Percentiles rank a stretch among this genome's conserved stretches.
These are phyloP conservation scores for Euphysa ruthae DNA, from an alignment of 30 jellyfish, hydroid and myxozoan genomes.

Conservation along the genomic window DNA sequence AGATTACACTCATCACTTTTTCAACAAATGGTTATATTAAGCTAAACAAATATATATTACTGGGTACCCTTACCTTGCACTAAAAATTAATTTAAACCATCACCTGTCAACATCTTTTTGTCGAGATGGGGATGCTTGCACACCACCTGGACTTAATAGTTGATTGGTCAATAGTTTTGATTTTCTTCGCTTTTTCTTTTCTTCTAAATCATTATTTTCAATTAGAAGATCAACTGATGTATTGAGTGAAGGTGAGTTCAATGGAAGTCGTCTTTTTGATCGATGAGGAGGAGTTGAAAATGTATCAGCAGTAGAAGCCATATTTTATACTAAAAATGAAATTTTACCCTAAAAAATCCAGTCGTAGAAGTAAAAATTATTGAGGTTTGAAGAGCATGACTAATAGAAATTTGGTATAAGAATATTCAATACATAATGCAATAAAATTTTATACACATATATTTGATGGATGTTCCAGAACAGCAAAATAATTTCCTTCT, in stretches of 20 bases:
- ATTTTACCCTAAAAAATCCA: too few relatives aligned
- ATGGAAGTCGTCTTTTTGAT: conserved; percentile 20
- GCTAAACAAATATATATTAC: too few relatives aligned
- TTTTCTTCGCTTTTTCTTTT: conserved; percentile 56
- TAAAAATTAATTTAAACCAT: too few relatives aligned
- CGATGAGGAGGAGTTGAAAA: conserved; percentile 27
- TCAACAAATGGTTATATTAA: neutral
- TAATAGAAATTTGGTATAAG: too few relatives aligned
- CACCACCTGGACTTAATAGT: conserved; percentile 77
- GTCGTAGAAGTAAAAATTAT: too few relatives aligned
- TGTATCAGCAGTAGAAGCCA: neutral
- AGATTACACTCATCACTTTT: neutral
- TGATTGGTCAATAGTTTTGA: conserved; percentile 55
- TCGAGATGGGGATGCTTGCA: conserved; percentile 50
- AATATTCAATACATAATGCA: too few relatives aligned
- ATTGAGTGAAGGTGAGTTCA: conserved; percentile 37
- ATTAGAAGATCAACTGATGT: conserved; percentile 13
- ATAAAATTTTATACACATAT: too few relatives aligned
- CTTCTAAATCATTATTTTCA: conserved; percentile 76
- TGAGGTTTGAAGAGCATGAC: too few relatives aligned
- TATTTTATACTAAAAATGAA: too few relatives aligned
- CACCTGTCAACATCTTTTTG: conserved; percentile 17
- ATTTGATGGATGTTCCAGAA: too few relatives aligned
- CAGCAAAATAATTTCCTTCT: too few relatives aligned
- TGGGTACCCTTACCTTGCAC: too few relatives aligned